Conservation (phyloP, 2,113 vertebrate genomes). For the Chionis minor region DNA sequence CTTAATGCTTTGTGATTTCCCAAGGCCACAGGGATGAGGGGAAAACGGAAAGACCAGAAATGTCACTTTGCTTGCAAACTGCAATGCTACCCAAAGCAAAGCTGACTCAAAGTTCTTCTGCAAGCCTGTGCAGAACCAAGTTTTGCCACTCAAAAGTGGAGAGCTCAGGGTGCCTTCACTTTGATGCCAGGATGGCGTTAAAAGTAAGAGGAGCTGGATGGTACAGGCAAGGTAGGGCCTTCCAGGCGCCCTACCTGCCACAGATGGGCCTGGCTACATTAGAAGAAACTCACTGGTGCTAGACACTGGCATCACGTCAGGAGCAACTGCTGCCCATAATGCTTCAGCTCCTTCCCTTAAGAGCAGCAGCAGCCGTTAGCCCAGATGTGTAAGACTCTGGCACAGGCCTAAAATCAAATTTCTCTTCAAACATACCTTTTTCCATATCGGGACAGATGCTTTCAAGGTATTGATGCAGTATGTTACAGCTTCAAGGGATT, state of each 20-base stretch:
- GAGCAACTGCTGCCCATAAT: background rate
- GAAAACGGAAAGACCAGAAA: background rate
- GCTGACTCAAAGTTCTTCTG: background rate
- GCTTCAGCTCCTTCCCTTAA: background rate
- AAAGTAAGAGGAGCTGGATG: background rate
- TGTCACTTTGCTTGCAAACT: background rate
- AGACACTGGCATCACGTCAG: background rate
- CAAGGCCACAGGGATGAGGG: background rate
- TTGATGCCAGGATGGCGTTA: background rate
- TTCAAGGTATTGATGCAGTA: constrained; percentile 86
- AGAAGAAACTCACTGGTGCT: background rate
- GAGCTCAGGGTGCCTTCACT: background rate
- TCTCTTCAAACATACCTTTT: constrained; percentile 78
- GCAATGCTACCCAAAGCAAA: background rate
- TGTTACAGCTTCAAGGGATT: constrained; percentile 85
- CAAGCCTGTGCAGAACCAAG: background rate
- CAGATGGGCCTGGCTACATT: background rate
- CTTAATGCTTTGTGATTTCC: background rate
- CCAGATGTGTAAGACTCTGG: background rate
- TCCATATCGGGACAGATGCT: constrained; percentile 90
- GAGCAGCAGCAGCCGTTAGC: background rate
- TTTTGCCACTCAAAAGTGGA: background rate
- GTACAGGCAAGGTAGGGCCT: background rate
- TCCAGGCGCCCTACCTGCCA: background rate
- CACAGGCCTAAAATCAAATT: background rate